These are phyloP conservation scores for Drosophila birchii DNA, from an alignment of 2,888 invertebrate genomes.

Conservation along the genomic window DNA sequence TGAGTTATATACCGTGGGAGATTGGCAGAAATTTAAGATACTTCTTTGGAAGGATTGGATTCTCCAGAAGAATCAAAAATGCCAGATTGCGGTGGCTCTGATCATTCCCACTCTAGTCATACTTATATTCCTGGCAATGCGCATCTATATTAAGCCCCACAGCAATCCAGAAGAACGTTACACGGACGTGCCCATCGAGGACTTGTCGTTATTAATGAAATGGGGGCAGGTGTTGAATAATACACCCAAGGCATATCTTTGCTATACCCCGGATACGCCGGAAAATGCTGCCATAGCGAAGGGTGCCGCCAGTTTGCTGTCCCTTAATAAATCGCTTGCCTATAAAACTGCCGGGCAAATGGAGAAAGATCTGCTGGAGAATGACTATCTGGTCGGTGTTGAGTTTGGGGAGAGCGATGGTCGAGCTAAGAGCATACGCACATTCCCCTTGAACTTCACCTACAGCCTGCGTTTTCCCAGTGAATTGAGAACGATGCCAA, in stretches of 20 bases:
- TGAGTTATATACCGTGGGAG: constrained; percentile 16
- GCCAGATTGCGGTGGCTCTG: constrained; percentile 14
- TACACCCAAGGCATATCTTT: constrained; percentile 68
- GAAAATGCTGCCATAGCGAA: constrained; percentile 59
- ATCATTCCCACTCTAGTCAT: constrained; percentile 13
- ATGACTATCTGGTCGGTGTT: constrained; percentile 85
- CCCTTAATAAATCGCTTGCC: constrained; percentile 16
- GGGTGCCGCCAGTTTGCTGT: constrained; percentile 36
- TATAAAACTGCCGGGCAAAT: constrained; percentile 20
- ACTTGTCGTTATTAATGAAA: background rate
- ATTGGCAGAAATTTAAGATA: constrained; percentile 40
- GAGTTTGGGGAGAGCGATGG: constrained; percentile 83
- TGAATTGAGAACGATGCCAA: constrained; percentile 85
- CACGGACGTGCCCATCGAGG: constrained; percentile 8
- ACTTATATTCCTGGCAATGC: background rate
- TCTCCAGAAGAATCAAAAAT: constrained; percentile 43
- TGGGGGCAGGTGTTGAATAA: constrained; percentile 30
- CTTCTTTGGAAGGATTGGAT: constrained; percentile 51
- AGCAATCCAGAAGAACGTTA: background rate
- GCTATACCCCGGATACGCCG: constrained; percentile 84
- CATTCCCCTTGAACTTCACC: constrained; percentile 85
- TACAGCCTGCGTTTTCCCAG: constrained; percentile 87
- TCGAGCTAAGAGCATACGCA: background rate
- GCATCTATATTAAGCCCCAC: constrained; percentile 20
- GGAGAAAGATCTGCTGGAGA: constrained; percentile 34